Conservation (phyloP, 2,113 vertebrate species). For the Esox niger region DNA sequence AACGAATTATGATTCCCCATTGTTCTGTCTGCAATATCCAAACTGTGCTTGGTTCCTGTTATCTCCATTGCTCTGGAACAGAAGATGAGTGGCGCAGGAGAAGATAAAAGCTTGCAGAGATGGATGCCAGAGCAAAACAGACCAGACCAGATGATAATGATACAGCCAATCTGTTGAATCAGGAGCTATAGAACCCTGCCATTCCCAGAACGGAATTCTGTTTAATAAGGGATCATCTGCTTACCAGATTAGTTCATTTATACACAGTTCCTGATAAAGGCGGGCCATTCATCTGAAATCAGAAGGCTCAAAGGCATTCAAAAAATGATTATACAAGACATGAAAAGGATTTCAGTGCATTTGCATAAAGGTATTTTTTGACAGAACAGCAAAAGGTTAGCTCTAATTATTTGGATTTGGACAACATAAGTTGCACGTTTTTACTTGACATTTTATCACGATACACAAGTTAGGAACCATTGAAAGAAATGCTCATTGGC, state of each 20-base stretch:
- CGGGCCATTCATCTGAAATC: background rate
- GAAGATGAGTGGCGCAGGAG: background rate
- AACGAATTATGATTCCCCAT: conserved; percentile 45
- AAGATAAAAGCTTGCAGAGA: conserved; percentile 30
- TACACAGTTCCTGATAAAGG: background rate
- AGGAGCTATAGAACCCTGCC: conserved; percentile 1
- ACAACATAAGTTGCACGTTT: too few relatives aligned
- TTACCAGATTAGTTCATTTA: conserved; percentile 7
- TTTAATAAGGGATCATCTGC: background rate
- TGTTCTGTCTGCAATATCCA: conserved; percentile 17
- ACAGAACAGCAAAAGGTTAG: background rate
- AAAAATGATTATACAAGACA: background rate
- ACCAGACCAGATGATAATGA: conserved; percentile 16
- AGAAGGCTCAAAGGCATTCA: conserved; percentile 1
- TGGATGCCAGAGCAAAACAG: background rate
- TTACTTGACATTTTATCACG: too few relatives aligned
- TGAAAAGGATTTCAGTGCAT: background rate
- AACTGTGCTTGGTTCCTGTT: conserved; percentile 13
- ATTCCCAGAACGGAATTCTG: background rate
- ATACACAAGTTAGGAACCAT: too few relatives aligned
- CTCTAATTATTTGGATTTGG: background rate
- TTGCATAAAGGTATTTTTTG: conserved; percentile 4
- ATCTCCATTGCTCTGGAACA: conserved; percentile 6
- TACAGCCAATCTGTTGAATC: conserved; percentile 15
- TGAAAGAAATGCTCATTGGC: too few relatives aligned